Evolutionary conservation across 1,140 invertebrate species (phyloP).

Genomic region (Apis dorsata): DNA sequence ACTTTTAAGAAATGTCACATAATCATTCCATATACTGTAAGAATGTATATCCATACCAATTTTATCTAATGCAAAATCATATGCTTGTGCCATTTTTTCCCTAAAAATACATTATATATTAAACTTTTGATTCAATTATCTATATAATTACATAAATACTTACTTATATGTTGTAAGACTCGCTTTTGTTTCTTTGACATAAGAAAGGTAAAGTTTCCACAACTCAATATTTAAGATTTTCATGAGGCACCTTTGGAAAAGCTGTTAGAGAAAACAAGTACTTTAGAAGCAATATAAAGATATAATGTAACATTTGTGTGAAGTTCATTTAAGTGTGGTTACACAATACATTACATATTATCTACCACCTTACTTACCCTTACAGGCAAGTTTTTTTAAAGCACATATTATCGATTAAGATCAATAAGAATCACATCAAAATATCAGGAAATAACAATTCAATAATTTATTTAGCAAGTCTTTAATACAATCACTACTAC

Average conservation of each 20-base stretch:
- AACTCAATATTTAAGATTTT: conserved; percentile 99
- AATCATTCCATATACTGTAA: conserved; percentile 98
- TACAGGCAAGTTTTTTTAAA: conserved; percentile 70
- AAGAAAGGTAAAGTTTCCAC: conserved; percentile 98
- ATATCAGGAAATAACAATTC: conserved; percentile 42
- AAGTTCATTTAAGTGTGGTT: conserved; percentile 45
- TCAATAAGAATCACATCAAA: conserved; percentile 48
- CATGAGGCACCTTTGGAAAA: conserved; percentile 98
- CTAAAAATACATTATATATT: conserved; percentile 81
- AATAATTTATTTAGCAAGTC: conserved; percentile 60
- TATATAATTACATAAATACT: conserved; percentile 73
- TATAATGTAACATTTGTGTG: conserved; percentile 59
- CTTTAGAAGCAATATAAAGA: conserved; percentile 56
- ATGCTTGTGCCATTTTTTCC: conserved; percentile 99
- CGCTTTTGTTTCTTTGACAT: conserved; percentile 98
- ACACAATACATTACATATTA: conserved; percentile 54
- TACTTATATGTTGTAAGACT: conserved; percentile 96
- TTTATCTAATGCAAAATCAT: conserved; percentile 99
- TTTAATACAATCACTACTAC: conserved; percentile 57
- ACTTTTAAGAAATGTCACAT: conserved; percentile 97
- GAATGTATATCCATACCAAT: conserved; percentile 99
- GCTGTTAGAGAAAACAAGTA: conserved; percentile 82
- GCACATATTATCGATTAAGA: conserved; percentile 58
- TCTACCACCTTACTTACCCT: conserved; percentile 75
- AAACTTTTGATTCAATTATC: background rate